These are phyloP conservation scores for Bombus waltoni DNA, from an alignment of 1,140 invertebrate genomes.

Conservation along the genomic window DNA sequence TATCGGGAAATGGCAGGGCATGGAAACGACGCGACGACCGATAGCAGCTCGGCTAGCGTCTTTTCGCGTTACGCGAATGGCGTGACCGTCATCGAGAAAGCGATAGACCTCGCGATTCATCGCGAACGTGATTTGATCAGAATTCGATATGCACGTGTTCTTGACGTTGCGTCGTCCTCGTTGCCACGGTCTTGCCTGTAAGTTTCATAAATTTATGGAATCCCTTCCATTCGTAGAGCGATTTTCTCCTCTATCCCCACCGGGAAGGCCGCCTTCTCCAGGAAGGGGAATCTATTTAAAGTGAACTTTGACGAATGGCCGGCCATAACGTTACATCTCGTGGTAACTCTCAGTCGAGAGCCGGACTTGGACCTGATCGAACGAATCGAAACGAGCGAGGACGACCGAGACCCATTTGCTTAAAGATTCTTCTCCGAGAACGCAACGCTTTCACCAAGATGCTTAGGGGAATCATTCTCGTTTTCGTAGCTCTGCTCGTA, in stretches of 20 bases:
- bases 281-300: slow-evolving; percentile 50
- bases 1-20: background rate
- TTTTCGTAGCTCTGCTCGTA: slow-evolving; percentile 65
- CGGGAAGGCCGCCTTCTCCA: no score
- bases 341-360: slow-evolving; percentile 66
- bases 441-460: slow-evolving; percentile 71
- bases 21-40: background rate
- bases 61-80: background rate
- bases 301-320: slow-evolving; percentile 41
- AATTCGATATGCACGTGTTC: background rate
- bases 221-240: slow-evolving; percentile 11
- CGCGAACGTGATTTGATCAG: background rate
- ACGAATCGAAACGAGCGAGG: slow-evolving; percentile 64
- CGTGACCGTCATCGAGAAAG: background rate
- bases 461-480: slow-evolving; percentile 69
- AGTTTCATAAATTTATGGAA: slow-evolving; percentile 34
- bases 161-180: background rate
- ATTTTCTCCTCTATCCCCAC: slow-evolving; percentile 24
- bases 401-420: background rate
- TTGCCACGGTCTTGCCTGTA: background rate
- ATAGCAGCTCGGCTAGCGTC: background rate
- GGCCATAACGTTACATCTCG: slow-evolving; percentile 50
- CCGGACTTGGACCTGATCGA: slow-evolving; percentile 66
- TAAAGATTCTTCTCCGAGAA: slow-evolving; percentile 15
- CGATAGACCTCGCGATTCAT: background rate